A percentile compares a stretch with the other conserved stretches of the same genome.
These are phyloP conservation scores for Centrocercus urophasianus DNA, from an alignment of 2,113 vertebrate species.

Conservation along the genomic window DNA sequence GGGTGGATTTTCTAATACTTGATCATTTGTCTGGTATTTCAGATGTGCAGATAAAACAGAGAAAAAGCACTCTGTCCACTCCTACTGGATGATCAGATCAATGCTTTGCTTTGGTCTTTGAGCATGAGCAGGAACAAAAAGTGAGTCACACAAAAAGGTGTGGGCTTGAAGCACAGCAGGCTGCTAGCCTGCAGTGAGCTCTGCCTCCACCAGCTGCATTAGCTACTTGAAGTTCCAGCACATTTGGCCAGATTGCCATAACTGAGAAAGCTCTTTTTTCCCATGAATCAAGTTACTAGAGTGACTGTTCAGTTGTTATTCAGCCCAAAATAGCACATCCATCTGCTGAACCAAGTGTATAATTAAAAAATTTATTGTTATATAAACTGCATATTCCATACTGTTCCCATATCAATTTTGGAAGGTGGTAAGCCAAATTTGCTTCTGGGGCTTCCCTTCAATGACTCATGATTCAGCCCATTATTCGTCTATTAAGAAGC, in stretches of 20 bases:
- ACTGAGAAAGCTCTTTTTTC: neutral
- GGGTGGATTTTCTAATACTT: neutral
- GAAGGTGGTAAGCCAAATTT: constrained; percentile 28
- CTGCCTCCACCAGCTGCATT: constrained; percentile 42
- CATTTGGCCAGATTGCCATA: constrained; percentile 32
- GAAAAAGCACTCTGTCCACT: constrained; percentile 27
- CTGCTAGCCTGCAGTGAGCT: neutral
- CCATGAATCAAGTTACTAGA: constrained; percentile 22
- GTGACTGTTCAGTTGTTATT: constrained; percentile 54
- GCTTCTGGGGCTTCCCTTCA: constrained; percentile 21
- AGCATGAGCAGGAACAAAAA: constrained; percentile 20
- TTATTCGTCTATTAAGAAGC: constrained; percentile 10
- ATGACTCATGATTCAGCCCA: neutral
- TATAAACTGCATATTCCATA: constrained; percentile 39
- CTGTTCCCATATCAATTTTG: neutral
- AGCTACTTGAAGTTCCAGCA: constrained; percentile 5
- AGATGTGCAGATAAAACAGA: constrained; percentile 20
- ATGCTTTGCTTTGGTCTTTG: constrained; percentile 15
- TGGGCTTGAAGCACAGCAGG: constrained; percentile 48
- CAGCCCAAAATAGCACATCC: constrained; percentile 40
- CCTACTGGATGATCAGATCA: constrained; percentile 38
- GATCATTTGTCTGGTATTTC: constrained; percentile 9
- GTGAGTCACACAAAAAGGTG: constrained; percentile 40
- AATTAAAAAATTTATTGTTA: constrained; percentile 53
- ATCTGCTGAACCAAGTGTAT: constrained; percentile 43